Evolutionary conservation across 2,113 vertebrate species (phyloP), one percentile per base, ranked within the genome.

Genomic region (Mola mola): DNA sequence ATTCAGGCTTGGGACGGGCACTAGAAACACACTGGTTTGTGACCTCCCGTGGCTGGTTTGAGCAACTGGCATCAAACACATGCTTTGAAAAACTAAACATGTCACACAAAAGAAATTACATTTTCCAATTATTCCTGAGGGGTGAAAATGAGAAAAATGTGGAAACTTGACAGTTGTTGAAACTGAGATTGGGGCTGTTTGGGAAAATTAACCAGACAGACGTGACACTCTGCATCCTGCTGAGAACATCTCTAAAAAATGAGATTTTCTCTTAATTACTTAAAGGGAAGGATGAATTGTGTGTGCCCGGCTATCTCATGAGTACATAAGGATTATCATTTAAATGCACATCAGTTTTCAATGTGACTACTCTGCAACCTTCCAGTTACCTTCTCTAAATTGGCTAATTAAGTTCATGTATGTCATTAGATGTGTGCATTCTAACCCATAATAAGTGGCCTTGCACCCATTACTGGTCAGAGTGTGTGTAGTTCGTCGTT

Each of bases 321-420:
- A 66, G 41, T 60, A 22, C 37, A 58, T 58, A 40, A 61, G 65
- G 61, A 68, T 79, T 51, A 75, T 78, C 55, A 68, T 82, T 73
- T 71, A 60, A 66, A 85, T 79, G 67, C 60, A 63, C 48, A 51
- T 66, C 61, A 74, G 25, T 58, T 64, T 79, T 67, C 66, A 75
- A 24, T 49, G 74, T 69, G 66, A 78, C 72, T 62, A 66, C 56
- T 63, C 59, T 51, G 66, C 72, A 72, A 74, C 76, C 72, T 67
- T 79, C 61, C 55, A 46, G 43, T 48, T 72, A 80, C 72, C 66
- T 82, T 59, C 49, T 75, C 61, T 58, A 69, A 82, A 78, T 63
- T 65, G 26, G n/a, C 62, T 84, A 61, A 82, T 77, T 77, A 80
- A 57, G 52, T 55, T 20, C 49, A 41, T 81, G 34, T 47, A 51